phyloP scores from a whole-genome alignment of 2,797 vertebrate genomes.

The Xenopus petersii region DNA sequence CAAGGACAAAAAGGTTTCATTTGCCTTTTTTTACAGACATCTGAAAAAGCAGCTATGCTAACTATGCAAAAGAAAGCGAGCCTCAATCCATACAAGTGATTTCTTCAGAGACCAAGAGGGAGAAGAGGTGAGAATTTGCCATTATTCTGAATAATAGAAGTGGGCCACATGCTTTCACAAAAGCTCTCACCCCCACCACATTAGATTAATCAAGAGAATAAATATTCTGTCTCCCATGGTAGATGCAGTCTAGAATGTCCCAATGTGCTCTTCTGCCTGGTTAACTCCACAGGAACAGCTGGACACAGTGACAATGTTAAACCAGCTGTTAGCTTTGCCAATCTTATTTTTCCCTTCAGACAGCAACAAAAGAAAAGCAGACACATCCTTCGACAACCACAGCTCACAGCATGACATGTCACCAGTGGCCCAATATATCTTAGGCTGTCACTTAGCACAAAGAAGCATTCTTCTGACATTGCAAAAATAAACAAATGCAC shows the following conservation, averaged over 20 bases:
- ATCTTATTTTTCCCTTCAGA: slow-evolving; percentile 51
- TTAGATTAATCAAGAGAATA: slow-evolving; percentile 63
- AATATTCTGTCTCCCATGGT: slow-evolving; percentile 56
- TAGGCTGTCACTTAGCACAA: slow-evolving; percentile 54
- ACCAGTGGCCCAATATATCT: slow-evolving; percentile 48
- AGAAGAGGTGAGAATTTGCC: slow-evolving; percentile 56
- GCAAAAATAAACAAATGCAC: slow-evolving; percentile 49
- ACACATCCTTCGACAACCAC: slow-evolving; percentile 43
- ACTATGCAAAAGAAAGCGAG: slow-evolving; percentile 62
- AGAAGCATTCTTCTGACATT: slow-evolving; percentile 37
- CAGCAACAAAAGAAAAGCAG: slow-evolving; percentile 49
- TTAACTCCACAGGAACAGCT: slow-evolving; percentile 54
- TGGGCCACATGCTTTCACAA: slow-evolving; percentile 44
- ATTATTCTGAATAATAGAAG: slow-evolving; percentile 56
- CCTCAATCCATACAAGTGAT: slow-evolving; percentile 56
- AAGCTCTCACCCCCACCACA: slow-evolving; percentile 56
- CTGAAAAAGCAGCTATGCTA: slow-evolving; percentile 60
- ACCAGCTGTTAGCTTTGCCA: slow-evolving; percentile 47
- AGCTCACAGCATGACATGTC: slow-evolving; percentile 43
- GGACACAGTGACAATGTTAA: slow-evolving; percentile 55
- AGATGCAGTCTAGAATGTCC: slow-evolving; percentile 37
- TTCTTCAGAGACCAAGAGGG: slow-evolving; percentile 53
- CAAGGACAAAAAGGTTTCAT: slow-evolving; percentile 59
- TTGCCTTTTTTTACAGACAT: slow-evolving; percentile 68
- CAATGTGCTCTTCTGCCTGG: slow-evolving; percentile 44